Evolutionary conservation across 1,140 invertebrate genomes (phyloP), one percentile per base, ranked within the genome.

Genomic region (Macrosteles quadrilineatus): DNA sequence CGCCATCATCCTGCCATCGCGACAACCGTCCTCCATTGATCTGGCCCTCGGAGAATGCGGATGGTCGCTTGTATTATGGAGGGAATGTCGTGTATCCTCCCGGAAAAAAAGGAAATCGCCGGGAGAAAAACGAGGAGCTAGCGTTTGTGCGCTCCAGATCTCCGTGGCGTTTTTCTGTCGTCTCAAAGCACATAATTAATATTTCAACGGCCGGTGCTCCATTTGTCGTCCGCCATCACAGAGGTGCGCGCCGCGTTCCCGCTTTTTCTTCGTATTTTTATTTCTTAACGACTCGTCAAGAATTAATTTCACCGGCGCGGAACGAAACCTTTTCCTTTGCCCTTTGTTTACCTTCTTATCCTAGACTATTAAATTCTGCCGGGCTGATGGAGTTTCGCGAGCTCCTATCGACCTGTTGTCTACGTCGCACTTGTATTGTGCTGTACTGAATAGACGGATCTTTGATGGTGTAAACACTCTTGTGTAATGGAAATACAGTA

Each of bases 131-230:
- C 66, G 45, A 17, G 32, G 30, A 11, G 59, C 9, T 27, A 17
- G 27, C 32, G 32, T 36, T 36, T 36, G 32, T 6, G 32, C 27
- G 59, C 59, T 32, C 67, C 72, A 32, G 72, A 73, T 70, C 68
- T 59, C 55, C 23, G 32, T 23, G 65, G 65, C 76, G 76, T 73
- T 73, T 45, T 57, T 67, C 21, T 67, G 4, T 55, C 55, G 63
- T 6, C 31, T 12, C 32, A 19, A 12, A 36, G 36, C 30, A 21
- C 30, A 30, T 67, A 59, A 66, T 29, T 68, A 69, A 67, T 47
- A 68, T 68, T 71, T 73, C 62, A 73, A 73, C 68, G 64, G 25
- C 66, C 63, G 45, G 47, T 67, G 72, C 71, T 25, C 32, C 63
- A 66, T 66, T 66, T 66, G 63, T 66, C 63, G 63, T 45, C 40